Evolutionary conservation across 2,113 vertebrate species (phyloP).

Genomic region (Chloebia gouldiae): DNA sequence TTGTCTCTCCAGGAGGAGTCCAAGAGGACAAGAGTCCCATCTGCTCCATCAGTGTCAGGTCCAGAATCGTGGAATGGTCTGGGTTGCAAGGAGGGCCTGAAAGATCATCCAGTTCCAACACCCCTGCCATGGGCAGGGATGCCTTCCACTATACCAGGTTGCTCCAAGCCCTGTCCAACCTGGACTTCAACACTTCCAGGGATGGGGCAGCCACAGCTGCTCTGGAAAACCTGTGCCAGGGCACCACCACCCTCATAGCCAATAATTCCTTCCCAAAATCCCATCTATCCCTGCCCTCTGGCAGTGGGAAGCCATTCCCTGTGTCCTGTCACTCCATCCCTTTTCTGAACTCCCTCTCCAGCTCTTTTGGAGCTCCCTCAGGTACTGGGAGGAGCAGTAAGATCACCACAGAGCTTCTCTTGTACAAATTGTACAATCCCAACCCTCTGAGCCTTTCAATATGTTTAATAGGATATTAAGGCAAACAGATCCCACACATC

Average conservation of each 20-base stretch:
- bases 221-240: rapidly evolving
- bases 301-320: neutral
- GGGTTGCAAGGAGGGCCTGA: too few species aligned
- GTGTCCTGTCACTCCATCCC: neutral
- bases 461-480: neutral
- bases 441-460: neutral
- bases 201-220: neutral
- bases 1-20: neutral
- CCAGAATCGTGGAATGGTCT: neutral
- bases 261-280: neutral
- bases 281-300: neutral
- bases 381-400: neutral
- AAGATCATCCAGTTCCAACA: neutral
- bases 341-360: neutral
- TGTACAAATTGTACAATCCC: neutral
- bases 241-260: rapidly evolving
- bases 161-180: rapidly evolving
- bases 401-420: neutral
- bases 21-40: neutral
- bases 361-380: neutral
- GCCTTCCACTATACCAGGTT: neutral
- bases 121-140: neutral
- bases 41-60: too few species aligned
- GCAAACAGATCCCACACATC: neutral
- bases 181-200: neutral